Conservation (phyloP, 1,140 invertebrate species). For the Orchestia grillus region DNA sequence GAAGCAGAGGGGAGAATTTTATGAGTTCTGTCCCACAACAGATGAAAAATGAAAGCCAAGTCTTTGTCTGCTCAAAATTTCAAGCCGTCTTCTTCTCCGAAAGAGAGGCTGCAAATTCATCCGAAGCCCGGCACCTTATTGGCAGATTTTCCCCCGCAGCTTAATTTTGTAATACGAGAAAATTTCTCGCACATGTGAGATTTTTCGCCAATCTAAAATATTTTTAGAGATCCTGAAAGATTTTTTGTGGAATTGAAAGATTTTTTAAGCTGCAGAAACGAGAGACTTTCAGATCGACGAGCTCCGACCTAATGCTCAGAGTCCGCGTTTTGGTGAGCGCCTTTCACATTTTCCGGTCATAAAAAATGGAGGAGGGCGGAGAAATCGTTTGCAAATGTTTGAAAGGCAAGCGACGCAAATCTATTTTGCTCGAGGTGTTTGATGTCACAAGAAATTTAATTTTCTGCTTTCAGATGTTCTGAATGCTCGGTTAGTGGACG, state of each 20-base stretch:
- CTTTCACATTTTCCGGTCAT: not conserved
- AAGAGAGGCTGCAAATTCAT: slow-evolving; percentile 19
- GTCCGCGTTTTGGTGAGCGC: not conserved
- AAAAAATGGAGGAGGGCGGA: not conserved
- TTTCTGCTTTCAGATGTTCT: not conserved
- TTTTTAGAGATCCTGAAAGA: too few species aligned
- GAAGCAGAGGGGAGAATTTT: not conserved
- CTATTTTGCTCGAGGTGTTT: not conserved
- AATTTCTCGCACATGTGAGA: not conserved
- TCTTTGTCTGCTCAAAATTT: not conserved
- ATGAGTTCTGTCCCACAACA: not conserved
- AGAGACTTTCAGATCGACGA: not conserved
- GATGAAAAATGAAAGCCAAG: not conserved
- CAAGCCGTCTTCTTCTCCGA: not conserved
- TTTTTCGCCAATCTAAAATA: too few species aligned
- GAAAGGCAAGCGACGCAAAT: not conserved
- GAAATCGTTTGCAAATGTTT: not conserved
- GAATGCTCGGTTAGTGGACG: not conserved
- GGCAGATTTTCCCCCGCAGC: not conserved
- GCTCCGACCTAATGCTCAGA: not conserved
- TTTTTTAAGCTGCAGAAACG: not conserved
- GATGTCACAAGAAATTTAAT: not conserved
- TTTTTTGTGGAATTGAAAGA: not conserved
- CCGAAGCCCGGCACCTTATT: not conserved
- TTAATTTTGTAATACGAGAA: not conserved